phyloP scores from a whole-genome alignment of 1,140 invertebrate genomes.

The Trigoniulus corallinus region DNA sequence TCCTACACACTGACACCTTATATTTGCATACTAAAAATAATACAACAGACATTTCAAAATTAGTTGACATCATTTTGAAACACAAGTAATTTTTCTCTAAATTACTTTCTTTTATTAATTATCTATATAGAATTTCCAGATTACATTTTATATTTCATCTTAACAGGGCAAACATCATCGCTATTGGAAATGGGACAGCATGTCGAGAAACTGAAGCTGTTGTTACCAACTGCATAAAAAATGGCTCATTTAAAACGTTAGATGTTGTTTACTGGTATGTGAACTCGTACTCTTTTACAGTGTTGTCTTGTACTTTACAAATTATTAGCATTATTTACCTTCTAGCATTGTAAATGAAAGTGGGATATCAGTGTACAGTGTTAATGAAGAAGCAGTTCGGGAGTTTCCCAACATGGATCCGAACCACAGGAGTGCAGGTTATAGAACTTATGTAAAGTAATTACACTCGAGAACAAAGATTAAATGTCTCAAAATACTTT shows the following conservation, averaged over 20 bases:
- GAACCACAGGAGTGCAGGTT: constrained; percentile 59
- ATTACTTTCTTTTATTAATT: neutral
- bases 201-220: constrained; percentile 68
- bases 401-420: constrained; percentile 66
- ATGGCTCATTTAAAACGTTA: constrained; percentile 32
- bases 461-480: no score
- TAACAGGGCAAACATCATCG: constrained; percentile 57
- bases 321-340: neutral
- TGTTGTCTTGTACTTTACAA: no score
- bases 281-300: neutral
- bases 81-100: constrained; percentile 1
- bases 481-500: neutral
- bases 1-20: constrained; percentile 48
- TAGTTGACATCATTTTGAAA: neutral
- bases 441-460: constrained; percentile 12
- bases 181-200: constrained; percentile 72
- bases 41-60: neutral
- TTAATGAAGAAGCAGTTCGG: constrained; percentile 57
- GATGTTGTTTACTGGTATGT: constrained; percentile 40
- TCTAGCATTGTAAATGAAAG: constrained; percentile 67
- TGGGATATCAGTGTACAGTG: constrained; percentile 80
- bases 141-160: constrained; percentile 30
- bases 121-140: neutral
- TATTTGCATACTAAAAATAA: constrained; percentile 34
- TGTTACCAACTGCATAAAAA: constrained; percentile 43